These are phyloP conservation scores for Brachionus calyciflorus DNA, from an alignment of 1,140 invertebrate genomes.

Conservation along the genomic window DNA sequence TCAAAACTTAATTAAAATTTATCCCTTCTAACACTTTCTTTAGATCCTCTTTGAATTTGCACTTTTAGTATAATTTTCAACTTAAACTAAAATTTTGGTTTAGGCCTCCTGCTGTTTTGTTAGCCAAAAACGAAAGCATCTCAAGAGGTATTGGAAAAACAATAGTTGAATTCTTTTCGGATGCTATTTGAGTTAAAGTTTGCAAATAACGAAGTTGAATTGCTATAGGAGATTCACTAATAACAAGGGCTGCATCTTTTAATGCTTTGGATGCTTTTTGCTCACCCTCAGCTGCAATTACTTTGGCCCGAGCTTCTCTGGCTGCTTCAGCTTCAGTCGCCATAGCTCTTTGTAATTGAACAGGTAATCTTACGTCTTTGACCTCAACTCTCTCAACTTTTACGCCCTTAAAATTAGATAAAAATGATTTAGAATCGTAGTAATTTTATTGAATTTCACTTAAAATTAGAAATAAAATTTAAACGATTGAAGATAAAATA, in stretches of 20 bases:
- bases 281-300: constrained; percentile 48
- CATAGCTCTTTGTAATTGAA: constrained; percentile 56
- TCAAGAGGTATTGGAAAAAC: constrained; percentile 93
- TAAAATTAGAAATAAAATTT: not conserved
- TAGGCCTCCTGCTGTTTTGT: not conserved
- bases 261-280: constrained; percentile 44
- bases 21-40: too few relatives aligned
- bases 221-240: constrained; percentile 68
- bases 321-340: constrained; percentile 57
- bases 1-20: too few relatives aligned
- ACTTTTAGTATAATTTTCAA: too few relatives aligned
- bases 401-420: constrained; percentile 30
- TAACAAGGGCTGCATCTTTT: constrained; percentile 42
- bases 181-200: constrained; percentile 87
- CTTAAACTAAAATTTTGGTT: too few relatives aligned
- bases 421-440: not conserved
- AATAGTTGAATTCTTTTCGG: constrained; percentile 96
- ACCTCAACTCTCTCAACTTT: constrained; percentile 46
- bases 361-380: constrained; percentile 51
- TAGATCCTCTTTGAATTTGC: too few relatives aligned
- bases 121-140: constrained; percentile 63
- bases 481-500: not conserved
- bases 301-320: constrained; percentile 56
- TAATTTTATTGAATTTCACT: not conserved
- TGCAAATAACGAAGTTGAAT: constrained; percentile 74